Conservation (phyloP, 2,888 invertebrate genomes). For the Apodemia mormo region DNA sequence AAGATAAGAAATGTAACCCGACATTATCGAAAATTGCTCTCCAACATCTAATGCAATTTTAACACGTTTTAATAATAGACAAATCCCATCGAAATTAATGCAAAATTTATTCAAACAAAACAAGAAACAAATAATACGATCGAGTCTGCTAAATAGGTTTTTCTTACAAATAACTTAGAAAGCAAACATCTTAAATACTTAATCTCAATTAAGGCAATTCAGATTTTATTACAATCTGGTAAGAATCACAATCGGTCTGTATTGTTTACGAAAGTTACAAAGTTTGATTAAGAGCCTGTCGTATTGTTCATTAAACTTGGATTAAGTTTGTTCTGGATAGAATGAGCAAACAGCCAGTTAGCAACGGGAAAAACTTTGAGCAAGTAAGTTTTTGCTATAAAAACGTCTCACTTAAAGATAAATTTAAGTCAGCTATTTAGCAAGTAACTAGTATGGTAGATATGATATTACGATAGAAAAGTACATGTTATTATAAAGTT, state of each 20-base stretch:
- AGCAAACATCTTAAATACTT: slow-evolving; percentile 43
- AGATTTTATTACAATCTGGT: slow-evolving; percentile 29
- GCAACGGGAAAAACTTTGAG: slow-evolving; percentile 71
- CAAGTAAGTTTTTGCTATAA: slow-evolving; percentile 31
- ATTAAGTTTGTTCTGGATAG: slow-evolving; percentile 79
- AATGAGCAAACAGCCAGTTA: slow-evolving; percentile 82
- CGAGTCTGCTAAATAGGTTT: slow-evolving; percentile 78
- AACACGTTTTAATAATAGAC: slow-evolving; percentile 37
- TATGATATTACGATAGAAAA: too few species aligned
- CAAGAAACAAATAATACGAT: slow-evolving; percentile 77
- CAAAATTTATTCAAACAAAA: slow-evolving; percentile 55
- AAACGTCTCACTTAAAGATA: slow-evolving; percentile 2
- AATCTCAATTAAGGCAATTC: slow-evolving; percentile 38
- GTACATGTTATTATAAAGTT: too few species aligned
- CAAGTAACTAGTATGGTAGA: neutral
- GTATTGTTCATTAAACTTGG: slow-evolving; percentile 83
- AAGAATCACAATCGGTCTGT: slow-evolving; percentile 47
- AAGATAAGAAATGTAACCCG: slow-evolving; percentile 75
- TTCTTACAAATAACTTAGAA: slow-evolving; percentile 50
- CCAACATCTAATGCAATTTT: neutral
- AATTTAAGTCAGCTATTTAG: neutral
- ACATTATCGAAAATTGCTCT: slow-evolving; percentile 74
- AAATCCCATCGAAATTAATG: slow-evolving; percentile 37
- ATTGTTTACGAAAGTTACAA: slow-evolving; percentile 63
- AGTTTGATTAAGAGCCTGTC: slow-evolving; percentile 82